Conservation (phyloP, 1,140 invertebrate genomes). For the Ceratoteleas bidentatus region DNA sequence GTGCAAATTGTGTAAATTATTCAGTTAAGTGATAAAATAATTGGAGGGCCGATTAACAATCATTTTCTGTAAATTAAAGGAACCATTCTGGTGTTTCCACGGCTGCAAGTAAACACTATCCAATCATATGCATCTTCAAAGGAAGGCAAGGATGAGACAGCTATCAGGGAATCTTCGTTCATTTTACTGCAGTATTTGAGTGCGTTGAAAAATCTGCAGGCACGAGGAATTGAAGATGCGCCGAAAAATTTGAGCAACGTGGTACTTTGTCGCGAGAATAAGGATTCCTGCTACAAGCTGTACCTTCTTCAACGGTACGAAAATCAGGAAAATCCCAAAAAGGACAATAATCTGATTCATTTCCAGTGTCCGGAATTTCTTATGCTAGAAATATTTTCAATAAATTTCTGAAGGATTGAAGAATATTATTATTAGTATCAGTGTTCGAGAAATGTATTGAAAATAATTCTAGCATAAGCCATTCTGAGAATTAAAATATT, state of each 20-base stretch:
- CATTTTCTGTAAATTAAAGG: slow-evolving; percentile 83
- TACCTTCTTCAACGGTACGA: slow-evolving; percentile 88
- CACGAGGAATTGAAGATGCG: slow-evolving; percentile 90
- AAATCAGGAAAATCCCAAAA: too few relatives aligned
- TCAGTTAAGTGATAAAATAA: too few relatives aligned
- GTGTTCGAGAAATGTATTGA: background rate
- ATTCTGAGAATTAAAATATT: too few relatives aligned
- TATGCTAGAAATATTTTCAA: slow-evolving; percentile 13
- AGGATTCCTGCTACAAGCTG: slow-evolving; percentile 84
- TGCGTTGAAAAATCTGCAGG: slow-evolving; percentile 90
- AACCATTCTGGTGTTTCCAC: slow-evolving; percentile 87
- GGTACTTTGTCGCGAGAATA: slow-evolving; percentile 84
- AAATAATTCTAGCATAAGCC: too few relatives aligned
- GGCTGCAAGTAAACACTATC: slow-evolving; percentile 86
- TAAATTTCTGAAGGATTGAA: too few relatives aligned
- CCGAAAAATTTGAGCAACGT: slow-evolving; percentile 86
- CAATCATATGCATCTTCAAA: slow-evolving; percentile 83
- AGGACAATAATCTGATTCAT: too few relatives aligned
- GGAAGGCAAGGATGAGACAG: slow-evolving; percentile 77
- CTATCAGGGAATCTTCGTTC: slow-evolving; percentile 84
- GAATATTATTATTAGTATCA: too few relatives aligned
- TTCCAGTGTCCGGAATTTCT: too few relatives aligned
- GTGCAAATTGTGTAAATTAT: too few relatives aligned
- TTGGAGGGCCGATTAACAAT: too few relatives aligned
- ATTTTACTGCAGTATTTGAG: slow-evolving; percentile 90